These are phyloP conservation scores for Drosophila atroscutellata DNA, from an alignment of 2,888 invertebrate genomes.

Conservation along the genomic window DNA sequence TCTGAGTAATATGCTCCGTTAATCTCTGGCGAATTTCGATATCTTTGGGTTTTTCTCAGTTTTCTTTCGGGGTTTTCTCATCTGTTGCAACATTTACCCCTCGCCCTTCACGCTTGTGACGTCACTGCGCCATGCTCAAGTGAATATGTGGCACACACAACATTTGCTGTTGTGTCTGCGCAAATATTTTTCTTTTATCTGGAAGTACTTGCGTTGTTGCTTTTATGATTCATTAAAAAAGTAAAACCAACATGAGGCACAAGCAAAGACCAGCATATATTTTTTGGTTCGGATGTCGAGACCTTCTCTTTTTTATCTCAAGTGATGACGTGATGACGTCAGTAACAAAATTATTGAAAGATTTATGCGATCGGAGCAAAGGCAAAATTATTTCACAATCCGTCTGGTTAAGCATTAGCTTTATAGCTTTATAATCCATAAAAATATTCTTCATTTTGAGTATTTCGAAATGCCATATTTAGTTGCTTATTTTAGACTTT, in stretches of 20 bases:
- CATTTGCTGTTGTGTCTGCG: slow-evolving; percentile 7
- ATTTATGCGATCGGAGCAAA: neutral
- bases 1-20: neutral
- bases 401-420: neutral
- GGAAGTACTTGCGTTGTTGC: slow-evolving; percentile 18
- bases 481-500: neutral
- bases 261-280: slow-evolving; percentile 26
- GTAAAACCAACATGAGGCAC: slow-evolving; percentile 26
- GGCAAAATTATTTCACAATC: neutral
- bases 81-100: neutral
- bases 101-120: neutral
- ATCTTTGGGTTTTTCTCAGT: neutral
- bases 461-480: neutral
- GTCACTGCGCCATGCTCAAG: slow-evolving; percentile 23
- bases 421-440: neutral
- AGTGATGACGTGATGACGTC: slow-evolving; percentile 19
- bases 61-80: neutral
- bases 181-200: slow-evolving; percentile 57
- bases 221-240: slow-evolving; percentile 73
- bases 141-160: slow-evolving; percentile 14
- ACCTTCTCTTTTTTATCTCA: neutral
- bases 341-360: neutral
- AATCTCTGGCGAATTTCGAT: neutral
- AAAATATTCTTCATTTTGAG: neutral
- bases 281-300: slow-evolving; percentile 10